phyloP scores from a whole-genome alignment of 2,113 vertebrate genomes.

The Dicrurus megarhynchus region DNA sequence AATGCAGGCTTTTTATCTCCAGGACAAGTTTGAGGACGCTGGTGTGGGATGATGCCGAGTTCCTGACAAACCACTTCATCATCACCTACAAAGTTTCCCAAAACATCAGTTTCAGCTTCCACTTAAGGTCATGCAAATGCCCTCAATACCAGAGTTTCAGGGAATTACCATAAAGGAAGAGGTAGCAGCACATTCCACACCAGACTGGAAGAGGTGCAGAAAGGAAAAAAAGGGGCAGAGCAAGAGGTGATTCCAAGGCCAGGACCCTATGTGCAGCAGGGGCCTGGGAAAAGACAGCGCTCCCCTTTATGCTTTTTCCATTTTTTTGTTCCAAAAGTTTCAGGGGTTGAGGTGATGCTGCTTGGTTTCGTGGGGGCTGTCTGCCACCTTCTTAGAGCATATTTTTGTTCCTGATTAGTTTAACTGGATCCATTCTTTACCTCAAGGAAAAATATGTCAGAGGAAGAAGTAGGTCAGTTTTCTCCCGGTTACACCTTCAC shows the following conservation, averaged over 20 bases:
- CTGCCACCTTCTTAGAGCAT: not conserved
- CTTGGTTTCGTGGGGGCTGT: not conserved
- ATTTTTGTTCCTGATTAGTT: not conserved
- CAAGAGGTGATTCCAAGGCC: not conserved
- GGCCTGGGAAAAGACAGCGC: not conserved
- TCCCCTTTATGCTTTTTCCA: not conserved
- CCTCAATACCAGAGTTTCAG: not conserved
- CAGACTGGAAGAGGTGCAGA: not conserved
- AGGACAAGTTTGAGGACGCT: not conserved
- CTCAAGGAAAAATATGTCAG: not conserved
- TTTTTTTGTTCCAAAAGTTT: not conserved
- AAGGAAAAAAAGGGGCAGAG: not conserved
- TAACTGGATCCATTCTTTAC: not conserved
- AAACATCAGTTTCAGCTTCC: not conserved
- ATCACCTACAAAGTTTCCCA: not conserved
- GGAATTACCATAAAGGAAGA: not conserved
- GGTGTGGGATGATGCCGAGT: not conserved
- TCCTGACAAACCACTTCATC: slow-evolving; percentile 6
- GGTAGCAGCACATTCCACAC: not conserved
- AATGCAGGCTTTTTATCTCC: slow-evolving; percentile 3
- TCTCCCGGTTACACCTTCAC: not conserved
- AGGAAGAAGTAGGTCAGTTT: not conserved
- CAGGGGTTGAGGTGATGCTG: not conserved
- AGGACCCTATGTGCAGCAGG: not conserved
- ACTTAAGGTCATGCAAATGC: not conserved